A percentile compares a stretch with the other conserved stretches of the same genome.
These are phyloP conservation scores for Holothuria leucospilota DNA, from an alignment of 53 echinoderm and acorn worm species.

Conservation along the genomic window DNA sequence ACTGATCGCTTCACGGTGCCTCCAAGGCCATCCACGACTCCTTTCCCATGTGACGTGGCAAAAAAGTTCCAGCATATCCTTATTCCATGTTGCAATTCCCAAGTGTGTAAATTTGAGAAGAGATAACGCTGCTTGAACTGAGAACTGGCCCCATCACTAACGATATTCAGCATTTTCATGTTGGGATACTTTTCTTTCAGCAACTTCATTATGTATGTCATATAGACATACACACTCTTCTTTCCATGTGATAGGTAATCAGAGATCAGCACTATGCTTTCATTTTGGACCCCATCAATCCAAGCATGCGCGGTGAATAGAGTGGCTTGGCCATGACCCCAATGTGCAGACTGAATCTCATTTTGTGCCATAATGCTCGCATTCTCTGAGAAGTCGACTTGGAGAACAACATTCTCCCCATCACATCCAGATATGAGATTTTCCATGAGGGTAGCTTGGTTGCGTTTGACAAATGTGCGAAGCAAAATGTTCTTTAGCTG, in stretches of 20 bases:
- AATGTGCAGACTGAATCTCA: background rate
- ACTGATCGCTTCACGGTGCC: background rate
- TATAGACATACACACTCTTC: constrained; percentile 60
- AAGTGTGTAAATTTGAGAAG: too few species aligned
- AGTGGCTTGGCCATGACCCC: constrained; percentile 42
- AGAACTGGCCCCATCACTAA: background rate
- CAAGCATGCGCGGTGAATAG: constrained; percentile 59
- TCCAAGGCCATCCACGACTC: background rate
- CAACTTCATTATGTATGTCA: constrained; percentile 20
- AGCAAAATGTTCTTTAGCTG: background rate
- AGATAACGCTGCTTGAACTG: background rate
- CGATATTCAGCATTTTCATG: background rate
- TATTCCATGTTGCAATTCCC: too few species aligned
- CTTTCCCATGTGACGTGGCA: background rate
- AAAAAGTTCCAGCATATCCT: too few species aligned
- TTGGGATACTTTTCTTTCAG: constrained; percentile 52
- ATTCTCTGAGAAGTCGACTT: background rate
- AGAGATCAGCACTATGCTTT: constrained; percentile 37
- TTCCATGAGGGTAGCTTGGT: background rate
- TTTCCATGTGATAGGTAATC: constrained; percentile 52
- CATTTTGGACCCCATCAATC: background rate
- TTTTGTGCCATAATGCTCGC: background rate
- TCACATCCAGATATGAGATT: background rate
- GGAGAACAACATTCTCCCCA: background rate
- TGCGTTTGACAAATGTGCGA: background rate